A percentile compares a stretch with the other conserved stretches of the same genome.
These are phyloP conservation scores for Taurulus bubalis DNA, from an alignment of 2,113 vertebrate species.

Conservation along the genomic window DNA sequence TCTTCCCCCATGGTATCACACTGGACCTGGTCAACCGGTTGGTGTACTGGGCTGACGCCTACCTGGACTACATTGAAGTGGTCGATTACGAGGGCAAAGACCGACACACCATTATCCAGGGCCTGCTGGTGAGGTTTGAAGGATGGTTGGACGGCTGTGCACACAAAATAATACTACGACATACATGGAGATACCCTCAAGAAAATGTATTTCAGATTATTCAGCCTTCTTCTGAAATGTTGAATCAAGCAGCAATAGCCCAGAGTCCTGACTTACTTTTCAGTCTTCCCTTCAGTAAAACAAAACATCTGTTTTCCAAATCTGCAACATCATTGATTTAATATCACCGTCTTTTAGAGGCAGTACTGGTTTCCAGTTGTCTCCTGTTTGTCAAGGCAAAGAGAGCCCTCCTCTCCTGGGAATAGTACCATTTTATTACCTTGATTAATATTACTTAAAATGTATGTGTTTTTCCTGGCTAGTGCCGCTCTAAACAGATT, in stretches of 20 bases:
- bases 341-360: slow-evolving; percentile 27
- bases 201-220: neutral
- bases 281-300: neutral
- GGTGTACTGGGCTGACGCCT: slow-evolving; percentile 97
- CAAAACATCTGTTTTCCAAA: slow-evolving; percentile 50
- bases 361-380: slow-evolving; percentile 27
- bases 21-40: slow-evolving; percentile 95
- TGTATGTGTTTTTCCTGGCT: slow-evolving; percentile 64
- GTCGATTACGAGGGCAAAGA: slow-evolving; percentile 98
- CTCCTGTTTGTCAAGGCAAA: slow-evolving; percentile 21
- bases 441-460: slow-evolving; percentile 65
- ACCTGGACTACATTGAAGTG: slow-evolving; percentile 98
- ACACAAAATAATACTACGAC: neutral
- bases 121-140: slow-evolving; percentile 89
- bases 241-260: neutral
- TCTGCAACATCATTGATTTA: slow-evolving; percentile 50
- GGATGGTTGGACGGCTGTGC: neutral
- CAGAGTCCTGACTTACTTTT: slow-evolving; percentile 1
- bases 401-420: slow-evolving; percentile 2
- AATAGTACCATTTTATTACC: slow-evolving; percentile 54
- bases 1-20: slow-evolving; percentile 96
- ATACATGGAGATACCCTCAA: neutral
- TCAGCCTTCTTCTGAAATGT: neutral
- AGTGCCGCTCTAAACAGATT: slow-evolving; percentile 69
- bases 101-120: slow-evolving; percentile 97